Conservation (phyloP, 2,888 invertebrate species). For the Drosophila silvestris region DNA sequence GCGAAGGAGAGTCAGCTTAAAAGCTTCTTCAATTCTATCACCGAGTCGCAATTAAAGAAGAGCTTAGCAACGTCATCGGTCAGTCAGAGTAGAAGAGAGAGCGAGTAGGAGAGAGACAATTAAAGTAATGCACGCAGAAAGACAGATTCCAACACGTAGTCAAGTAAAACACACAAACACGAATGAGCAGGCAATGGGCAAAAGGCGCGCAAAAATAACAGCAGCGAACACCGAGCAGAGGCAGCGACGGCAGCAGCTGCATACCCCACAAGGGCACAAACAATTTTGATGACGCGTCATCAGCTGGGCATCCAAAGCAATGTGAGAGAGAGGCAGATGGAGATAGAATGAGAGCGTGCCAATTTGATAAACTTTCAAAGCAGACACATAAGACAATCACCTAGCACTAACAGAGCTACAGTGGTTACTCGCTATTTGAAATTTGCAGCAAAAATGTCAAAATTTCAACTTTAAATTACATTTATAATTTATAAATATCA, state of each 20-base stretch:
- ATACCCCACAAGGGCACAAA: slow-evolving; percentile 52
- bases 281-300: slow-evolving; percentile 56
- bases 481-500: neutral
- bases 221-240: slow-evolving; percentile 22
- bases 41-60: slow-evolving; percentile 40
- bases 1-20: slow-evolving; percentile 6
- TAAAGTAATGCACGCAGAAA: slow-evolving; percentile 34
- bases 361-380: slow-evolving; percentile 36
- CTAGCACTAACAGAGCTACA: neutral
- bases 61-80: slow-evolving; percentile 27
- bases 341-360: slow-evolving; percentile 2
- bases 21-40: slow-evolving; percentile 31
- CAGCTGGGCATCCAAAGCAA: slow-evolving; percentile 43
- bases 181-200: slow-evolving; percentile 22
- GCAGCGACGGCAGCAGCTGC: slow-evolving; percentile 37
- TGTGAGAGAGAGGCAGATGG: slow-evolving; percentile 1
- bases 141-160: slow-evolving; percentile 36
- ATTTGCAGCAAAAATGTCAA: neutral
- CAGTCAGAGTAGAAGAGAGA: neutral
- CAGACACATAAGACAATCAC: slow-evolving; percentile 10
- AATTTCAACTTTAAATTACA: neutral
- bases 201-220: slow-evolving; percentile 49
- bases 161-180: slow-evolving; percentile 27
- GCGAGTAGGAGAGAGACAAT: slow-evolving; percentile 12
- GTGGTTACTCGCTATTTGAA: neutral